Percentiles rank a stretch among this genome's conserved stretches.
Evolutionary conservation across 2,113 vertebrate genomes (phyloP).

Genomic region (Pagrus major): DNA sequence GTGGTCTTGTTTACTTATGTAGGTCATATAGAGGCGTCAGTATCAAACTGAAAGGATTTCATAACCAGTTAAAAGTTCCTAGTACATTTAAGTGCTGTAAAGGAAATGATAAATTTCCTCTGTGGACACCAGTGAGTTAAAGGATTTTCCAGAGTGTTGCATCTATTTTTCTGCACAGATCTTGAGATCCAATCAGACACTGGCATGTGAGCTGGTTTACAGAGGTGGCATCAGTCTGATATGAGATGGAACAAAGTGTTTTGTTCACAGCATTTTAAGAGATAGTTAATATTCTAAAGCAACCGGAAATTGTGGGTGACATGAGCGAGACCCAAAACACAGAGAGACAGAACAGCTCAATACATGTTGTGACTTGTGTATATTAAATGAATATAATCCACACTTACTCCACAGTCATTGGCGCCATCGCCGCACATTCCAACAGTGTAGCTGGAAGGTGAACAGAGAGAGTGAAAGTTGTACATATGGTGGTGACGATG

Average conservation of each 20-base stretch:
- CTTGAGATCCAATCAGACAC: neutral
- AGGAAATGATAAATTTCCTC: no score
- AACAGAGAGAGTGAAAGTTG: constrained; percentile 2
- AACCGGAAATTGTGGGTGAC: neutral
- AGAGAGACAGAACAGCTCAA: neutral
- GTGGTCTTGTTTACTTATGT: no score
- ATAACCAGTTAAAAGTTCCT: no score
- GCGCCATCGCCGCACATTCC: constrained; percentile 99
- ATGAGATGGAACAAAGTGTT: neutral
- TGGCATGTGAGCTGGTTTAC: neutral
- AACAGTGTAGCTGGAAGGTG: constrained; percentile 91
- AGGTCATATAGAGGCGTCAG: no score
- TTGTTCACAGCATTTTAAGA: neutral
- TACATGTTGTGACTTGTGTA: neutral
- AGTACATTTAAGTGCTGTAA: no score
- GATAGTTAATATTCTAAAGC: neutral
- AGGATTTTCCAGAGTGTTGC: no score
- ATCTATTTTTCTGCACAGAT: neutral
- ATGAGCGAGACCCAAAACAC: no score
- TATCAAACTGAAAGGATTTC: no score
- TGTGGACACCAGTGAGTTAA: no score
- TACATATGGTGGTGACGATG: neutral
- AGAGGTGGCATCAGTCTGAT: neutral
- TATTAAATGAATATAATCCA: neutral
- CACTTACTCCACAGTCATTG: constrained; percentile 98